Evolutionary conservation across 2,797 vertebrate genomes (phyloP).

Genomic region (Huso huso): DNA sequence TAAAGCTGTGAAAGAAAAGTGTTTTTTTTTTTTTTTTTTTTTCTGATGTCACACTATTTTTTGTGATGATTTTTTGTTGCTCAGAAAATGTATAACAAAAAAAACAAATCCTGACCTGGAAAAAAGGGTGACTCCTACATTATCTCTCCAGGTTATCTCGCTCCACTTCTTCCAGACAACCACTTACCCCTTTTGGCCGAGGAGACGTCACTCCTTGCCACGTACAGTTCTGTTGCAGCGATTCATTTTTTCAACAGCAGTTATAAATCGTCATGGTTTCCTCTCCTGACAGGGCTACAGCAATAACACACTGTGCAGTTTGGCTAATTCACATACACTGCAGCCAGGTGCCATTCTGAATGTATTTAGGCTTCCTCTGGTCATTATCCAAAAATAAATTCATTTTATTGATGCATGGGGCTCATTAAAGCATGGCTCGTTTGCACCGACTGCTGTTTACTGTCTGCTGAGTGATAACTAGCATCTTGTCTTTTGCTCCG

Average conservation of each 20-base stretch:
- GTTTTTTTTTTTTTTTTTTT: not conserved
- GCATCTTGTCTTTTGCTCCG: slow-evolving; percentile 34
- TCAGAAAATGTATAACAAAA: not conserved
- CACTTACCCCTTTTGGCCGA: no score
- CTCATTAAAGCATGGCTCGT: not conserved
- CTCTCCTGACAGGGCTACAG: not conserved
- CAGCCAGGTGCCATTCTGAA: not conserved
- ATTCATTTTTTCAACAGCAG: not conserved
- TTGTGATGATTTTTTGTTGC: no score
- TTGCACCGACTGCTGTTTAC: no score
- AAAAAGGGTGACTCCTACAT: not conserved
- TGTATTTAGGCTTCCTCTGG: not conserved
- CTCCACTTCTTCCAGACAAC: no score
- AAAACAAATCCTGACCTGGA: not conserved
- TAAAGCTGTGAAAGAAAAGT: no score
- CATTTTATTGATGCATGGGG: not conserved
- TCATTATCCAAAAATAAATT: not conserved
- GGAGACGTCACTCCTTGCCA: not conserved
- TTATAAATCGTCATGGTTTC: not conserved
- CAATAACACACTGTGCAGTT: no score
- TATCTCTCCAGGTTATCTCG: not conserved
- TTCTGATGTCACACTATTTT: not conserved
- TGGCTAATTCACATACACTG: not conserved
- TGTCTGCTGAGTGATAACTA: slow-evolving; percentile 21
- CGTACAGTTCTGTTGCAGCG: not conserved